A percentile compares a stretch with the other conserved stretches of the same genome.
These are phyloP conservation scores for Saccopteryx bilineata DNA, from an alignment of 2,113 vertebrate genomes.

Conservation along the genomic window DNA sequence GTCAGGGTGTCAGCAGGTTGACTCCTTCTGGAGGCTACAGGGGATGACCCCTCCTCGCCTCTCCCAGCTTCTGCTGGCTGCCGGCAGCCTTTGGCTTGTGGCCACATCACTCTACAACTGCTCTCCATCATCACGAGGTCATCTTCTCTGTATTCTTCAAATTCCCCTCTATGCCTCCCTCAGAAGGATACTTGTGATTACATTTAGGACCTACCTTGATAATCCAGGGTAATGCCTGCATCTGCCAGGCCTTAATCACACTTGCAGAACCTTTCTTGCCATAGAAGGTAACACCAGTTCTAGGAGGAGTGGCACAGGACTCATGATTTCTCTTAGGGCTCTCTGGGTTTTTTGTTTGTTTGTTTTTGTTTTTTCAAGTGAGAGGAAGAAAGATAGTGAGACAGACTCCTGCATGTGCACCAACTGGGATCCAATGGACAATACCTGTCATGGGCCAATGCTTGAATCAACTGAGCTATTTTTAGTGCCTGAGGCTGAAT, in stretches of 20 bases:
- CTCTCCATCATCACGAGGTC: rapidly evolving
- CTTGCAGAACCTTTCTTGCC: no score
- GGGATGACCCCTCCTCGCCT: rapidly evolving
- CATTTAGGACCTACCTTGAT: neutral
- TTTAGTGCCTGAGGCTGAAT: no score
- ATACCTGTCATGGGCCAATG: no score
- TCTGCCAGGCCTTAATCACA: neutral
- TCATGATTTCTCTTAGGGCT: rapidly evolving
- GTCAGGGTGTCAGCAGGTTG: rapidly evolving
- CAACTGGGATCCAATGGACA: no score
- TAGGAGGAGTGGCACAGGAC: neutral
- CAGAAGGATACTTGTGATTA: neutral
- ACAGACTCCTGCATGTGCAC: no score
- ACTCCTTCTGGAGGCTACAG: neutral
- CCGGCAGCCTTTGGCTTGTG: neutral
- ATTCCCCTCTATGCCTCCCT: no score
- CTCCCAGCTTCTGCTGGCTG: neutral
- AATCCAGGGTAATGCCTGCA: rapidly evolving
- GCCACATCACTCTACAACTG: neutral
- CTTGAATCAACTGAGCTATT: no score
- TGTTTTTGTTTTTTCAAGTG: no score
- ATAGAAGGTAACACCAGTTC: rapidly evolving
- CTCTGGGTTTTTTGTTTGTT: neutral
- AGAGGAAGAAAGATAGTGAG: no score
- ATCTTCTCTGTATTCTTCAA: neutral